Base-by-base conservation (phyloP, 2,888 invertebrate species). In the Xanthorhoe designata region DNA sequence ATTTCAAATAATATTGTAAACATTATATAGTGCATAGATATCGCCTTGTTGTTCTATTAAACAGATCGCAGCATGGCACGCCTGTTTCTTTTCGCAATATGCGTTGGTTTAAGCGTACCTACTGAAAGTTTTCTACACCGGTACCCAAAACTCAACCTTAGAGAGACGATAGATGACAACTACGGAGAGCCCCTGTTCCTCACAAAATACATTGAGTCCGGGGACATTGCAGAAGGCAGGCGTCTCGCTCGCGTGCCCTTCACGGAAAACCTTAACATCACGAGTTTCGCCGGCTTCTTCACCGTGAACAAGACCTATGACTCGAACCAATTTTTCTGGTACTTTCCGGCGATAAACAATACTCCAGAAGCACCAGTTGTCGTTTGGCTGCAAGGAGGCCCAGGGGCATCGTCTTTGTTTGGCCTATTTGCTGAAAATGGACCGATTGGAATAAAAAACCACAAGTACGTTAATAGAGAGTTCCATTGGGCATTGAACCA, bases 281-380 rank as follows among this genome's bases (percentile, higher is more conserved):
- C 91, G 71, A 97, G 97, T 78, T 96, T 96, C 79, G 94, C 97
- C 13, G 97, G 97, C 10, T 98, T 95, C 82, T 92, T 98, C 60
- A 98, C 98, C 0, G 98, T 98, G 0, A 96, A 98, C 83, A 95
- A 96, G 75, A 85, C 92, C 0, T 96, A 94, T 79, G 95, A 96
- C 75, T 97, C 98, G 0, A 97, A 98, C 81, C 94, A 97, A 87
- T 98, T 98, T 89, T 97, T 98, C 86, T 98, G 98, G 98, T 98
- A 97, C 82, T 98, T 98, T 82, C 98, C 97, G 0, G 94, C 95
- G 92, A 72, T 32, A 10, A 1, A 81, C 0, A 81, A 87, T 29
- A 86, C 84, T 1, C 87, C 89, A 64, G 86, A 91, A 49, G 96
- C 96, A 0, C 97, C 96, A 0, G 96, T 98, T 0, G 86, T 97